Conservation (phyloP, 1,140 invertebrate genomes). For the Tetramorium simillimum region DNA sequence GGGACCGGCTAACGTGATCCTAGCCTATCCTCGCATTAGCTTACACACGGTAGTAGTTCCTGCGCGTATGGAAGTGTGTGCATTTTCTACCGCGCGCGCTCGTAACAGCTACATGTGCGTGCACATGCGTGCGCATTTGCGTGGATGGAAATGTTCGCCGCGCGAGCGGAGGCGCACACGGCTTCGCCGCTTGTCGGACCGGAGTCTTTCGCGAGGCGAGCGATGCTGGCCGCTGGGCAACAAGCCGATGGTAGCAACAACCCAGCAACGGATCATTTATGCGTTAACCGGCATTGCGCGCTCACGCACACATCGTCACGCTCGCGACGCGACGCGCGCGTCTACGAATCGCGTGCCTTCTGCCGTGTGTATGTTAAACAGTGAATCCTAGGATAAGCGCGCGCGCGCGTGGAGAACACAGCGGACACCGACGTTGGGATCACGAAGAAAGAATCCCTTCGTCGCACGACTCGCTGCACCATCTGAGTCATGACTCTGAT, state of each 20-base stretch:
- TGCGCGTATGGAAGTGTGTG: slow-evolving; percentile 60
- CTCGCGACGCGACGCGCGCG: slow-evolving; percentile 32
- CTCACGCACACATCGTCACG: not conserved
- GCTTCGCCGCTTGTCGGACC: slow-evolving; percentile 55
- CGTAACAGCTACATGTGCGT: not conserved
- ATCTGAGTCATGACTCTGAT: slow-evolving; percentile 69
- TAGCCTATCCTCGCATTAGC: slow-evolving; percentile 64
- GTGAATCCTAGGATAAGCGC: slow-evolving; percentile 64
- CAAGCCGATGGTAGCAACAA: slow-evolving; percentile 71
- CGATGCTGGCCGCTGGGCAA: slow-evolving; percentile 65
- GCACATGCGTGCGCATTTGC: slow-evolving; percentile 5
- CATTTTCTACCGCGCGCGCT: slow-evolving; percentile 49
- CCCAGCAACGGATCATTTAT: slow-evolving; percentile 66
- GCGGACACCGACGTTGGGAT: slow-evolving; percentile 33
- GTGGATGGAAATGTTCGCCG: slow-evolving; percentile 63
- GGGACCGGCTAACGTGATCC: slow-evolving; percentile 59
- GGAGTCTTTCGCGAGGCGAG: slow-evolving; percentile 62
- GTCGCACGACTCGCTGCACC: slow-evolving; percentile 26
- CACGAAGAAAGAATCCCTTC: slow-evolving; percentile 71
- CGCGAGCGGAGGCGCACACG: not conserved
- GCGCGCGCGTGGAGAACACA: not conserved
- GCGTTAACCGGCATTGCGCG: slow-evolving; percentile 47
- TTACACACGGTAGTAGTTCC: slow-evolving; percentile 58
- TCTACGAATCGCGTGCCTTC: slow-evolving; percentile 67
- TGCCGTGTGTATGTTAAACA: slow-evolving; percentile 54